phyloP scores from a whole-genome alignment of 1,140 invertebrate genomes.

The Coptotermes formosanus region DNA sequence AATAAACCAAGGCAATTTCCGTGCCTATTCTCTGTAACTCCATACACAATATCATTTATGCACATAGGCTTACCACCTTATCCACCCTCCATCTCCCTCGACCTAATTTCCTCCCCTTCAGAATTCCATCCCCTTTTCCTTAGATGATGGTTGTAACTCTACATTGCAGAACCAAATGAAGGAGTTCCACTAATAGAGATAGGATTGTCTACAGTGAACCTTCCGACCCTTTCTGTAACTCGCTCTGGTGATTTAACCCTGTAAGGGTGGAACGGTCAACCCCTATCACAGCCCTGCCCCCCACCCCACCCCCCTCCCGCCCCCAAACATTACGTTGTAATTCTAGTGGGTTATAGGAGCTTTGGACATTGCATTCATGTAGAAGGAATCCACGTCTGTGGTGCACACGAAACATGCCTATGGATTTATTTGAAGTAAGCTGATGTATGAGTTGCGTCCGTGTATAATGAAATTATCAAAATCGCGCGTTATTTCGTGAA shows the following conservation, averaged over 20 bases:
- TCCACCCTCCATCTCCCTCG: constrained; percentile 11
- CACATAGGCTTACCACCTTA: constrained; percentile 8
- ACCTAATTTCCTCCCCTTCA: constrained; percentile 18
- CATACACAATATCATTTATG: constrained; percentile 17
- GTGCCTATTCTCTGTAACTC: neutral
- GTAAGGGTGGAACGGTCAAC: constrained; percentile 13
- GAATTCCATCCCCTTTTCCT: neutral
- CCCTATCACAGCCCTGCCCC: neutral
- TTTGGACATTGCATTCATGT: neutral
- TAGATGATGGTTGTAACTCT: constrained; percentile 5
- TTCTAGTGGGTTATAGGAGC: neutral
- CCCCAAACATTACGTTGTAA: neutral
- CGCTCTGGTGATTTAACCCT: constrained; percentile 5
- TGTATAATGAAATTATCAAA: no score
- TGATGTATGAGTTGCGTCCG: no score
- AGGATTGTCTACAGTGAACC: neutral
- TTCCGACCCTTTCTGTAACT: neutral
- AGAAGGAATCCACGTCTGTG: no score
- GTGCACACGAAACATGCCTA: no score
- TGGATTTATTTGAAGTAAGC: no score
- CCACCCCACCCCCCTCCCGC: no score
- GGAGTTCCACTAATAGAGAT: constrained; percentile 10
- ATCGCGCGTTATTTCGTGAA: no score
- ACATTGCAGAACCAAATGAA: neutral
- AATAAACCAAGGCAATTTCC: neutral